Conservation (phyloP, 2,113 vertebrate genomes). For the Pholis gunnellus region DNA sequence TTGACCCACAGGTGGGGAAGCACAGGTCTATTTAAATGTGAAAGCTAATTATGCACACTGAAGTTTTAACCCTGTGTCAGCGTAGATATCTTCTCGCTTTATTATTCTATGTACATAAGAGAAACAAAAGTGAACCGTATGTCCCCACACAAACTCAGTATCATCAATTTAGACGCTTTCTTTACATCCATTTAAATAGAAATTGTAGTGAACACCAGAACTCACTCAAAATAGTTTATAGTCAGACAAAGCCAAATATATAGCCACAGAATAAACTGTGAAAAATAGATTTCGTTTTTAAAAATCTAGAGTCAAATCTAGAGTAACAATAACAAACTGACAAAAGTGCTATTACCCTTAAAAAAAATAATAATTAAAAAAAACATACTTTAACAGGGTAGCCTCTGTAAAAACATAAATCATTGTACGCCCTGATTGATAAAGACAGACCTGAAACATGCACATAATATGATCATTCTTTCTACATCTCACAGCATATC, state of each 20-base stretch:
- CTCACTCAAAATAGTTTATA: conserved; percentile 6
- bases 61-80: conserved; percentile 10
- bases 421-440: conserved; percentile 9
- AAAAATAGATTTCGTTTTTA: conserved; percentile 26
- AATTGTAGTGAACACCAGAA: background rate
- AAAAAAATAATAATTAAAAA: conserved; percentile 18
- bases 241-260: conserved; percentile 24
- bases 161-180: background rate
- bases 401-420: conserved; percentile 14
- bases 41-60: background rate
- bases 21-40: background rate
- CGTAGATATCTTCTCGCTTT: conserved; percentile 55
- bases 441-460: conserved; percentile 7
- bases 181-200: conserved; percentile 34
- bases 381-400: background rate
- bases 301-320: background rate
- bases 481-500: background rate
- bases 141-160: conserved; percentile 14
- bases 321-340: background rate
- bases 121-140: conserved; percentile 22
- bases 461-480: background rate
- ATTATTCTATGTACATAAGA: conserved; percentile 64
- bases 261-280: conserved; percentile 29
- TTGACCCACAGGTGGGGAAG: too few species aligned
- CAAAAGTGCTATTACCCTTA: conserved; percentile 48